Evolutionary conservation across 92 coral and sea anemone genomes (phyloP).

Genomic region (Montipora capitata): DNA sequence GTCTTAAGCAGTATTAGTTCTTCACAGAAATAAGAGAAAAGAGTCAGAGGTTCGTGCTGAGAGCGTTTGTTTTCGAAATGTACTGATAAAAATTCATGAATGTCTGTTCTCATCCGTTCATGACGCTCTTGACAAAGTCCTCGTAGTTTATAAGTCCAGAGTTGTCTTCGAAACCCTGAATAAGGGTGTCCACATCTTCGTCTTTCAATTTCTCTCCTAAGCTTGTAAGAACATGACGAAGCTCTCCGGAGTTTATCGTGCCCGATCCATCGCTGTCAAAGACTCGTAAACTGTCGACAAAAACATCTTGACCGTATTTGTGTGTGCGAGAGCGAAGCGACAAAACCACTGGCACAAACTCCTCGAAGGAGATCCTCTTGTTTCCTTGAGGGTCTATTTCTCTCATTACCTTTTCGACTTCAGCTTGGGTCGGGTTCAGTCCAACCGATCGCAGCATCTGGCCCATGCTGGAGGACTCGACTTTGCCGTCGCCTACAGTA

Average conservation of each 20-base stretch:
- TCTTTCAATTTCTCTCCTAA: conserved; percentile 91
- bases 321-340: conserved; percentile 87
- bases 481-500: conserved; percentile 94
- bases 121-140: conserved; percentile 89
- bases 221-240: conserved; percentile 94
- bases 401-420: conserved; percentile 87
- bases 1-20: too few relatives aligned
- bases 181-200: conserved; percentile 90
- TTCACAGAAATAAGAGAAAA: background rate
- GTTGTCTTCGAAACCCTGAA: conserved; percentile 96
- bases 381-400: conserved; percentile 91
- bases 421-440: conserved; percentile 97
- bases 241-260: conserved; percentile 92
- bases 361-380: conserved; percentile 89
- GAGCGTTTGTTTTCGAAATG: background rate
- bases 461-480: conserved; percentile 88
- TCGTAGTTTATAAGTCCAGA: conserved; percentile 95
- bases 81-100: background rate
- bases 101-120: conserved; percentile 79
- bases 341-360: conserved; percentile 89
- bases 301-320: conserved; percentile 86
- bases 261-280: conserved; percentile 96
- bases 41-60: background rate
- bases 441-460: conserved; percentile 94
- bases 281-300: conserved; percentile 94